Evolutionary conservation across 2,888 invertebrate genomes (phyloP).

Genomic region (Phragmatobia fuliginosa): DNA sequence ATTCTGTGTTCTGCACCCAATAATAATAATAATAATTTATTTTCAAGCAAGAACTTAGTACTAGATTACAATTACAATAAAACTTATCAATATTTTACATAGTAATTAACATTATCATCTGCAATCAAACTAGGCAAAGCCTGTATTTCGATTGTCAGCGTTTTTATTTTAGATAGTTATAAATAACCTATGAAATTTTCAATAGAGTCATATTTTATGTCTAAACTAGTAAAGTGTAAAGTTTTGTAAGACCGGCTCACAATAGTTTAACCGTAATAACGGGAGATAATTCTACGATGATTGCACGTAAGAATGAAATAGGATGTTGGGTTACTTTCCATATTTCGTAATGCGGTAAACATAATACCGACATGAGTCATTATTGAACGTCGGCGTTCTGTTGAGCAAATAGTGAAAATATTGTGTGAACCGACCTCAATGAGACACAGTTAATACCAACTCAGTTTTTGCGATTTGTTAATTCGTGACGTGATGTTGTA

Average conservation of each 20-base stretch:
- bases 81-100: no score
- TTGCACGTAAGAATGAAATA: background rate
- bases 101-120: no score
- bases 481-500: background rate
- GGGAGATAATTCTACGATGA: background rate
- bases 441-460: background rate
- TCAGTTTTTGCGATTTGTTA: background rate
- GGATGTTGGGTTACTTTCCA: background rate
- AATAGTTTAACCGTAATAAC: background rate
- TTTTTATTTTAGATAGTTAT: no score
- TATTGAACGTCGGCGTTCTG: background rate
- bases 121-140: no score
- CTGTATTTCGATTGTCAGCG: no score
- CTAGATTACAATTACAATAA: no score
- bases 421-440: slow-evolving; percentile 11
- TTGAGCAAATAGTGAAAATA: slow-evolving; percentile 3
- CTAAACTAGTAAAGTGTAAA: background rate
- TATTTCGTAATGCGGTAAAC: slow-evolving; percentile 1
- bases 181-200: no score
- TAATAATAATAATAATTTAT: no score
- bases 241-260: background rate
- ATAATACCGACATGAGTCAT: slow-evolving; percentile 4
- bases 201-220: background rate
- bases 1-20: no score
- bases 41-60: no score